Evolutionary conservation across 2,113 vertebrate species (phyloP).

Genomic region (Empidonax traillii): DNA sequence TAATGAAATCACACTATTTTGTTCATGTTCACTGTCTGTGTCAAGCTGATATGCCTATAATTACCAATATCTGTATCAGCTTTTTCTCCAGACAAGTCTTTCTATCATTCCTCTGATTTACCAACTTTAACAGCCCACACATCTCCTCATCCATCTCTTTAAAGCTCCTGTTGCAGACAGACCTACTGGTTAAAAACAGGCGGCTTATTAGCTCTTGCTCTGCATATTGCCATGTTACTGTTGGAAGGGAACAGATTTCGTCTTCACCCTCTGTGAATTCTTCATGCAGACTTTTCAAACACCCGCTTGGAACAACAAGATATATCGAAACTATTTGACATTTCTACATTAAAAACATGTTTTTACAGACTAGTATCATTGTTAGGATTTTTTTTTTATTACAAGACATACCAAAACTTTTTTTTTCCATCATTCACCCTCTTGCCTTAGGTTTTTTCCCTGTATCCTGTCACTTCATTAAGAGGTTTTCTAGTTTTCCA

Average conservation of each 20-base stretch:
- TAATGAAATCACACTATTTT: background rate
- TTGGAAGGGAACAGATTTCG: constrained; percentile 54
- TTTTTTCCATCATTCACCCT: background rate
- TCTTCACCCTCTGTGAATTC: constrained; percentile 30
- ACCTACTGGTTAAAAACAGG: constrained; percentile 47
- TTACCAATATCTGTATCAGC: constrained; percentile 16
- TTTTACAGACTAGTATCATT: background rate
- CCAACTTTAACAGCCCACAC: constrained; percentile 32
- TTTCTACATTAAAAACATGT: constrained; percentile 41
- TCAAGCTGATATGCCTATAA: constrained; percentile 18
- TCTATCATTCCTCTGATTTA: constrained; percentile 11
- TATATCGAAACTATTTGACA: constrained; percentile 22
- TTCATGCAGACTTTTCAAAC: constrained; percentile 5
- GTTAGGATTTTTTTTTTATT: background rate
- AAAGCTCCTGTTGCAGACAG: constrained; percentile 35
- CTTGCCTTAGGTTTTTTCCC: background rate
- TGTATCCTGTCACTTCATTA: background rate
- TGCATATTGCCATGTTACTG: constrained; percentile 28
- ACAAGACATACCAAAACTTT: background rate
- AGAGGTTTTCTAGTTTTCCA: background rate
- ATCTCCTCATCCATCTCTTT: constrained; percentile 12
- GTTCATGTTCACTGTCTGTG: background rate
- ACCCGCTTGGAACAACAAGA: background rate
- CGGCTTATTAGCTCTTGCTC: constrained; percentile 34
- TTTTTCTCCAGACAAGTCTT: constrained; percentile 17